phyloP scores from a whole-genome alignment of 2,113 vertebrate genomes.

The Upupa epops region DNA sequence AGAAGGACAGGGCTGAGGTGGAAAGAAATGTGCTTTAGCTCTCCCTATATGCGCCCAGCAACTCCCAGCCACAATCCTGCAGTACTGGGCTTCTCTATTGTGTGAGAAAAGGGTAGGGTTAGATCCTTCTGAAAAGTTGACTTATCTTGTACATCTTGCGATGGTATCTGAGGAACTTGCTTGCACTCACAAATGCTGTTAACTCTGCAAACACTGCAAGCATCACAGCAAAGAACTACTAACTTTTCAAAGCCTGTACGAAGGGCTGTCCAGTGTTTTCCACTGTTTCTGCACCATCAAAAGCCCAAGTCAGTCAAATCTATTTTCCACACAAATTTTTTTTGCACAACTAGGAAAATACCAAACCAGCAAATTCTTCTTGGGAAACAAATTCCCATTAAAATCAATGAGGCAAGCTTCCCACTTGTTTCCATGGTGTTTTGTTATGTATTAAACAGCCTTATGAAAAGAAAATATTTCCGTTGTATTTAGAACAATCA shows the following conservation, averaged over 20 bases:
- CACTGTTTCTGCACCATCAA: neutral
- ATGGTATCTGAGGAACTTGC: neutral
- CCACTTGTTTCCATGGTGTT: constrained; percentile 28
- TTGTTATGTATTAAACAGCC: neutral
- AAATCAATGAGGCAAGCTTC: constrained; percentile 61
- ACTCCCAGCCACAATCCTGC: rapidly evolving
- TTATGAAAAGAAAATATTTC: constrained; percentile 18
- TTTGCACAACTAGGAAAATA: constrained; percentile 37
- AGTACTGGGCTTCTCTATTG: neutral
- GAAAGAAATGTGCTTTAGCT: rapidly evolving
- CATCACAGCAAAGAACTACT: neutral
- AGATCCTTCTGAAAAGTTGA: neutral
- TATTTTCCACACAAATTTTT: constrained; percentile 36
- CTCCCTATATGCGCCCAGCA: neutral
- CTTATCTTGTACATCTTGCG: neutral
- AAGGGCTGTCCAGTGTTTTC: neutral
- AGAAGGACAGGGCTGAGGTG: neutral
- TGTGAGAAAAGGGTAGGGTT: neutral
- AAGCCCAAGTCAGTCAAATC: constrained; percentile 10
- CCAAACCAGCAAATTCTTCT: constrained; percentile 31
- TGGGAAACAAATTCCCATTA: constrained; percentile 38
- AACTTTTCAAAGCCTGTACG: neutral
- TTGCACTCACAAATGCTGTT: neutral
- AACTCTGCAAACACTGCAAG: neutral
- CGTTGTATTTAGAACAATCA: neutral